Conservation (phyloP, 2,888 invertebrate genomes). For the Cecidostiba fungosa region DNA sequence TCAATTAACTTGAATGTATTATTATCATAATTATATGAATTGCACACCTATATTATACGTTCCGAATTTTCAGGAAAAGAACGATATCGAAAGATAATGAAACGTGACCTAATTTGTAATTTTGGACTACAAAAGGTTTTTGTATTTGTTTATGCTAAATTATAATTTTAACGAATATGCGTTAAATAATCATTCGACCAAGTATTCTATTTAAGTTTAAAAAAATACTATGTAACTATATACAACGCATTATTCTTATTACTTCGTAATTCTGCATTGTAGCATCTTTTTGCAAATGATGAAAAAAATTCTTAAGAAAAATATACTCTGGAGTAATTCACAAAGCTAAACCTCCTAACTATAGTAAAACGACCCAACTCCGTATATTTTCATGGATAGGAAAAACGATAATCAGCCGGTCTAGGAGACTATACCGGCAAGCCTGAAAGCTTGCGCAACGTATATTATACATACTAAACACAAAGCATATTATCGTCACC, state of each 20-base stretch:
- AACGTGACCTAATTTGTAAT: not conserved
- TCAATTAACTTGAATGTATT: no score
- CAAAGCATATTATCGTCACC: constrained; percentile 67
- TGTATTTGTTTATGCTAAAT: not conserved
- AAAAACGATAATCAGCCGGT: not conserved
- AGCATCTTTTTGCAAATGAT: no score
- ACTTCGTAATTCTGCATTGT: no score
- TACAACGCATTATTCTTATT: no score
- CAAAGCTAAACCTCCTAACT: no score
- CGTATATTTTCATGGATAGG: not conserved
- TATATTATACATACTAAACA: not conserved
- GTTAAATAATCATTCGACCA: not conserved
- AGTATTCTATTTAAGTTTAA: no score
- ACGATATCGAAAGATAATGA: not conserved
- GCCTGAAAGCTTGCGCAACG: not conserved
- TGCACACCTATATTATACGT: no score
- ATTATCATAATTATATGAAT: no score
- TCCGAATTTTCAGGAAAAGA: not conserved
- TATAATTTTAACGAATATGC: not conserved
- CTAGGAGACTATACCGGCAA: not conserved
- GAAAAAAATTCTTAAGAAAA: no score
- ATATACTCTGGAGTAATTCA: no score
- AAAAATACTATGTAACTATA: no score
- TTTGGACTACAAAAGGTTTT: not conserved
- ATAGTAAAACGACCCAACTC: no score